Conservation (phyloP, 2,113 vertebrate species). For the Mastomys natalensis region DNA sequence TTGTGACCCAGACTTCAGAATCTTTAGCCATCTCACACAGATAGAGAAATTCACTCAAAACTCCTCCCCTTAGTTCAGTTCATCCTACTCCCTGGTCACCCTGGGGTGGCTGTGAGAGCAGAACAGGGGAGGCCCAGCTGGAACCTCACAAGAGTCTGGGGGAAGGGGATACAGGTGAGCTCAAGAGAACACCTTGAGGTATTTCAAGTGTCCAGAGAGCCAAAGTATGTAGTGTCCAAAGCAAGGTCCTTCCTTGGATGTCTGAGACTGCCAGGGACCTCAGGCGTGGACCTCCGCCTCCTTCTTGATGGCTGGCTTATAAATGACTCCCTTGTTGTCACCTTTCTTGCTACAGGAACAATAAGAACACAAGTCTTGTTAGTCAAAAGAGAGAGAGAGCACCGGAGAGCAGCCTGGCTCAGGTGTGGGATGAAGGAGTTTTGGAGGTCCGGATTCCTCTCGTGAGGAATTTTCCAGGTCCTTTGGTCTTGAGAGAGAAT, state of each 20-base stretch:
- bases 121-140: not conserved
- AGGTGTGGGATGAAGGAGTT: not conserved
- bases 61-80: not conserved
- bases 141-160: not conserved
- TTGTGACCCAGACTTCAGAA: conserved; percentile 2
- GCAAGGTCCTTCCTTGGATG: conserved; percentile 38
- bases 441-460: not conserved
- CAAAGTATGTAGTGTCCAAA: not conserved
- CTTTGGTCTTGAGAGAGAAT: not conserved
- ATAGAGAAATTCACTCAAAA: not conserved
- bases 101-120: not conserved
- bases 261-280: conserved; percentile 31
- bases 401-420: not conserved
- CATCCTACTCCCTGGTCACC: not conserved
- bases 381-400: not conserved
- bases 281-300: conserved; percentile 89
- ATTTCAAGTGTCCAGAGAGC: conserved; percentile 33
- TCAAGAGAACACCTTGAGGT: conserved; percentile 32
- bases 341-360: conserved; percentile 81
- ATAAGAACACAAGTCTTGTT: conserved; percentile 57
- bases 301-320: conserved; percentile 82
- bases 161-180: not conserved
- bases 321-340: conserved; percentile 84
- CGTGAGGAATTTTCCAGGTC: not conserved
- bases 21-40: not conserved